Evolutionary conservation across 2,797 vertebrate genomes (phyloP), one percentile per base, ranked within the genome.

Genomic region (Onychomys arenicola): DNA sequence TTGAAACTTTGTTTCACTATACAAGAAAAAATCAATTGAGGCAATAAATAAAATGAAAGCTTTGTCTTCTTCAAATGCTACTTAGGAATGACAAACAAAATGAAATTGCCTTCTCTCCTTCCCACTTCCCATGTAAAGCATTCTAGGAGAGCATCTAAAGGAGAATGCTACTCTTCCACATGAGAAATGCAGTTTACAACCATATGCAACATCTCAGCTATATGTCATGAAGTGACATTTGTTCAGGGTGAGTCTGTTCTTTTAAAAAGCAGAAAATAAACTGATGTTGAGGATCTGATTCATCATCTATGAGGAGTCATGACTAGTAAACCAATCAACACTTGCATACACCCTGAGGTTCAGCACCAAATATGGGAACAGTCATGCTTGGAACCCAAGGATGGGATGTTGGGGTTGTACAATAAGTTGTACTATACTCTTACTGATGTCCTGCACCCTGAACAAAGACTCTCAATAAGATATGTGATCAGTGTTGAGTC

Each of bases 41-140:
- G 34, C n/a, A 96, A 89, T 59, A 88, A 91, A 69, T 67, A 93
- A 94, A 95, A 87, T 86, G 71, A 93, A 94, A 29, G 6, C 3
- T 85, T 90, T 21, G 34, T 6, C 67, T 96, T 8, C 37, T 93
- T 9, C 3, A 96, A 80, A 93, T 65, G 13, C 5, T 76, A 67
- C n/a, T 91, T 92, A 80, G 32, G 9, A 93, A 34, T n/a, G 73
- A 80, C 81, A 90, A 49, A 8, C n/a, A 77, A 93, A 27, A 77
- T 40, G 4, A 76, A 94, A 83, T 63, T 0, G 34, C 57, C 21
- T n/a, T 40, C 23, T 27, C 21, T 59, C 8, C 17, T 91, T 63
- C 29, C 14, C 19, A 55, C 67, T 90, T 97, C n/a, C 76, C 6
- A 78, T 37, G 34, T 57, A 83, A 96, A 91, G 93, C 16, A 29